Evolutionary conservation across 1,140 invertebrate species (phyloP), one percentile per base, ranked within the genome.

Genomic region (Semibalanus balanoides): DNA sequence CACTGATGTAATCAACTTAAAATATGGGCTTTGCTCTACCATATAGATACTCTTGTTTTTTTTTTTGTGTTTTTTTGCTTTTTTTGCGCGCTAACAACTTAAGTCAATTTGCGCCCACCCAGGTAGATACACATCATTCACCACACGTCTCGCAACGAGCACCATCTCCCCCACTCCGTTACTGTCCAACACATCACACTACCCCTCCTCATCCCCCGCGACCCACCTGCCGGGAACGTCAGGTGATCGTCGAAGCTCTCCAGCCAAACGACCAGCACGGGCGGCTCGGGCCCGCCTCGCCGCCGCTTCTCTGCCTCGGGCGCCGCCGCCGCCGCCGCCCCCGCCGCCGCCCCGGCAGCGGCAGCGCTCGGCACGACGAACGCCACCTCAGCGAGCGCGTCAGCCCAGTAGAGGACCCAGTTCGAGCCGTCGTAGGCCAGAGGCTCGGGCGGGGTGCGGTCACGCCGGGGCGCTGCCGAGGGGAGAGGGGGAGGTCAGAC

Each of bases 371-470:
- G 96, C 30, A 98, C 92, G 73, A 98, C 88, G 85, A 98, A 97
- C 0, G 95, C 94, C 76, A 98, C 89, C 86, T 98, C 96, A 0
- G 93, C 93, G 31, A 89, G 92, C 0, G 93, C 91, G 84, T 99
- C 96, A n/a, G 95, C 92, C 96, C 96, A 99, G 85, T 98, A 98
- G 3, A 99, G 83, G 0, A 96, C 90, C 79, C 89, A 87, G 72
- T 87, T 87, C 28, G 88, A 85, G 0, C 89, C 90, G 83, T 92
- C 91, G 82, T 74, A 80, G 76, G 40, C 74, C 74, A 75, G 76
- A 76, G 31, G 76, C 74, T 28, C 78, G 76, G 76, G 76, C 76
- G 40, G 75, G 76, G 11, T 0, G 27, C 31, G 76, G 74, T 30
- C 74, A 3, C 72, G 72, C 17, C 30, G 28, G 35, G 71, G 70